Conservation (phyloP, 2,113 vertebrate genomes). For the Cairina moschata region DNA sequence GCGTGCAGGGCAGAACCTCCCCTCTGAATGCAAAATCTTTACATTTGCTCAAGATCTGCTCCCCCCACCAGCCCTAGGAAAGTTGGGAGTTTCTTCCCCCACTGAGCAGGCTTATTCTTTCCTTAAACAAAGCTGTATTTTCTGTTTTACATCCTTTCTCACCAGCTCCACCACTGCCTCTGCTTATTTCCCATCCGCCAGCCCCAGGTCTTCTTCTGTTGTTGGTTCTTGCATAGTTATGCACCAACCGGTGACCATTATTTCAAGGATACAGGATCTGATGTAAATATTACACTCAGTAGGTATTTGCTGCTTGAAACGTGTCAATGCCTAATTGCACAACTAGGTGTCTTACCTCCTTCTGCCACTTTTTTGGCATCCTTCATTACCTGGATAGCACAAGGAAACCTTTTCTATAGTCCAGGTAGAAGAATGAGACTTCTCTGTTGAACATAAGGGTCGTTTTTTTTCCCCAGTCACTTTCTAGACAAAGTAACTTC, state of each 20-base stretch:
- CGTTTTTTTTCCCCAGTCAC: background rate
- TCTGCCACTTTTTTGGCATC: background rate
- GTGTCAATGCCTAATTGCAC: background rate
- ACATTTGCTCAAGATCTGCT: background rate
- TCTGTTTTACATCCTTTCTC: background rate
- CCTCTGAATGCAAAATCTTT: background rate
- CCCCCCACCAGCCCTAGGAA: background rate
- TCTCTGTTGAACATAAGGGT: background rate
- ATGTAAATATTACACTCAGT: background rate
- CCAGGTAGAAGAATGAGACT: background rate
- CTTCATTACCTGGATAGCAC: background rate
- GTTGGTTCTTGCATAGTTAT: background rate
- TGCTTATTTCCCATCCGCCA: background rate
- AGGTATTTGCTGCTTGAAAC: background rate
- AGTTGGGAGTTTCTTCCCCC: too few species aligned
- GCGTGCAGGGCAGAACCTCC: background rate
- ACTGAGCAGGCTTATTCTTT: rapidly evolving
- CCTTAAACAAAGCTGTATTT: background rate
- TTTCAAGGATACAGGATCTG: background rate
- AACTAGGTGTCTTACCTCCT: background rate
- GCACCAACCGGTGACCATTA: background rate
- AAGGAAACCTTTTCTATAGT: background rate
- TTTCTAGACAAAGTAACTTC: slow-evolving; percentile 16
- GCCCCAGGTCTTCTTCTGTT: background rate
- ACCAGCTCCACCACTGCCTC: rapidly evolving